Conservation (phyloP, 1,140 invertebrate genomes). For the Pteromalus puparum region DNA sequence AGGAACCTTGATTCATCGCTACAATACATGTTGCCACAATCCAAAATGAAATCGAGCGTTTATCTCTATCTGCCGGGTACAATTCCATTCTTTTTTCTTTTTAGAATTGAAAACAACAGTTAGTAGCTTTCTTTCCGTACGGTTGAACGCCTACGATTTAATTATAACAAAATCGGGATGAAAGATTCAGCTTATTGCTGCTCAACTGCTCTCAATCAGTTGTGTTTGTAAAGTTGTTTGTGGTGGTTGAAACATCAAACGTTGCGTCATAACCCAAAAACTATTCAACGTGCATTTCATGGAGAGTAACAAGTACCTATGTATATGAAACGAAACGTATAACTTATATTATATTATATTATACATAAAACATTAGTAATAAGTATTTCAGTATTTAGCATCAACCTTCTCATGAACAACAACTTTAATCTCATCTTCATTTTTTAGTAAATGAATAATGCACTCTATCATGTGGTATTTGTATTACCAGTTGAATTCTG, state of each 20-base stretch:
- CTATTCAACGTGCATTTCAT: background rate
- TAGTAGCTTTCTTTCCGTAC: background rate
- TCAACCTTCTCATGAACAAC: constrained; percentile 4
- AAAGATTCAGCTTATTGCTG: too few relatives aligned
- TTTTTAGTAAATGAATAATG: background rate
- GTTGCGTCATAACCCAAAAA: too few relatives aligned
- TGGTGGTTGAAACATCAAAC: background rate
- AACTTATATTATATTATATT: background rate
- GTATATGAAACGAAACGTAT: constrained; percentile 30
- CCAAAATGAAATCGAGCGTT: background rate
- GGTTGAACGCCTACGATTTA: too few relatives aligned
- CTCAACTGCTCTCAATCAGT: too few relatives aligned
- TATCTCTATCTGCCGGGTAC: background rate
- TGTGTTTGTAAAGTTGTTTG: background rate
- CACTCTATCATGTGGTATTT: constrained; percentile 11
- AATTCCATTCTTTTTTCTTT: background rate
- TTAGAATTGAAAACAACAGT: too few relatives aligned
- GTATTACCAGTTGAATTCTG: constrained; percentile 17
- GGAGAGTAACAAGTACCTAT: constrained; percentile 3
- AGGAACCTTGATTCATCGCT: constrained; percentile 30
- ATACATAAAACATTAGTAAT: constrained; percentile 18
- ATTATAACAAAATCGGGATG: too few relatives aligned
- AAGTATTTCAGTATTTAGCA: constrained; percentile 39
- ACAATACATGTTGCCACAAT: background rate
- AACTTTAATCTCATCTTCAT: constrained; percentile 25